These are phyloP conservation scores for Passer montanus DNA, from an alignment of 2,113 vertebrate genomes.

Conservation along the genomic window DNA sequence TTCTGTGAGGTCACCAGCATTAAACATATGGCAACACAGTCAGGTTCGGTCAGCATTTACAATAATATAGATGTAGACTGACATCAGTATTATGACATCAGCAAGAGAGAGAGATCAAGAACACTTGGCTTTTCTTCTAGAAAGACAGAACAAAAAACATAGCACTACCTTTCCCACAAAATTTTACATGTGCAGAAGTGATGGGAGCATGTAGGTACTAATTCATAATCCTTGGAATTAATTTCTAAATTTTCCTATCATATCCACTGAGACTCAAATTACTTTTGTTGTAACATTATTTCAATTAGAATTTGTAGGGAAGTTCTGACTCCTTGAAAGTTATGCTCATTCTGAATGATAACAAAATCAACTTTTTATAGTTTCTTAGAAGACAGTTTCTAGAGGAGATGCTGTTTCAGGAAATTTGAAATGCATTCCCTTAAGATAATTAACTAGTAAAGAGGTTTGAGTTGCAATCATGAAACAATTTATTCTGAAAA, in stretches of 20 bases:
- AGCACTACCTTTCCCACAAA: not conserved
- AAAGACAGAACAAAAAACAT: not conserved
- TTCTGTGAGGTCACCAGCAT: not conserved
- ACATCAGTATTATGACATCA: not conserved
- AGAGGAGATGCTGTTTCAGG: not conserved
- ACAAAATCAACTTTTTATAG: not conserved
- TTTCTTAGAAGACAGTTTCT: not conserved
- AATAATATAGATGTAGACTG: not conserved
- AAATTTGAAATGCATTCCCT: not conserved
- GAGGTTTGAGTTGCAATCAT: slow-evolving; percentile 3
- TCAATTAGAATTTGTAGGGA: not conserved
- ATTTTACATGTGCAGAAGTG: not conserved
- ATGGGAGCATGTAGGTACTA: not conserved
- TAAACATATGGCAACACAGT: not conserved
- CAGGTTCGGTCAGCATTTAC: not conserved
- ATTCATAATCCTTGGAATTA: not conserved
- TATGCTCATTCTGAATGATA: not conserved
- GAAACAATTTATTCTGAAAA: not conserved
- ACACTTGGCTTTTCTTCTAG: not conserved
- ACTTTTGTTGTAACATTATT: not conserved
- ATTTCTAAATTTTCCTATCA: not conserved
- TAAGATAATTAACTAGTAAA: not conserved
- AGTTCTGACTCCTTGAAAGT: not conserved
- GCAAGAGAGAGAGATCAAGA: not conserved
- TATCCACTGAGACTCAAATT: not conserved